A percentile compares a stretch with the other conserved stretches of the same genome.
phyloP scores from a whole-genome alignment of 2,888 invertebrate species.

The Chaetogeoica ovagalla region DNA sequence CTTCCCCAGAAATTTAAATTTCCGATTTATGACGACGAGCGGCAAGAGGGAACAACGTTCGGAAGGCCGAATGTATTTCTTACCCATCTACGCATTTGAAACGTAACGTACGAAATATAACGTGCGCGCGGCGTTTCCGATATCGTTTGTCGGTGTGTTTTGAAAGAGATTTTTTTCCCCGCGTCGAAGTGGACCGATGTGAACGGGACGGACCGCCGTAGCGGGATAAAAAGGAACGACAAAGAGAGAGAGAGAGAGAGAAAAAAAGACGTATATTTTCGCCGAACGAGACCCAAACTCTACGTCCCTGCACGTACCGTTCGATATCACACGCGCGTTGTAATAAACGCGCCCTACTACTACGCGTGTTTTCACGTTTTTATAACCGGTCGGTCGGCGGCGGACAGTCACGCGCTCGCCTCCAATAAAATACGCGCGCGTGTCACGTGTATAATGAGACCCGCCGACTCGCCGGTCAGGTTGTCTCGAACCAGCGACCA shows the following conservation, averaged over 20 bases:
- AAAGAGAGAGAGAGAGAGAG: neutral
- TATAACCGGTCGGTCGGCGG: too few relatives aligned
- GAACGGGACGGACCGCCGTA: constrained; percentile 25
- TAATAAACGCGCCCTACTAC: too few relatives aligned
- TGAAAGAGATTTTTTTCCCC: neutral
- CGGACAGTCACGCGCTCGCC: too few relatives aligned
- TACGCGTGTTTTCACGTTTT: too few relatives aligned
- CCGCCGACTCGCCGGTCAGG: too few relatives aligned
- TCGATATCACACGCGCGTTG: too few relatives aligned
- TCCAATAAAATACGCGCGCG: too few relatives aligned
- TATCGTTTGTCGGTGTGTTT: neutral
- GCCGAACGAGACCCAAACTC: too few relatives aligned
- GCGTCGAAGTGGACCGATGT: constrained; percentile 24
- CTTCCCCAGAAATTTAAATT: constrained; percentile 1
- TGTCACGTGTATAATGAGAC: too few relatives aligned
- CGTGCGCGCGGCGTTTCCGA: neutral
- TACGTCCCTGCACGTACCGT: neutral
- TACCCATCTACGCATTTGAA: too few relatives aligned
- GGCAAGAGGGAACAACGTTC: neutral
- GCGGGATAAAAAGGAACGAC: neutral
- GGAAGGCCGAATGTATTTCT: constrained; percentile 25
- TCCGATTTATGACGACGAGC: constrained; percentile 3
- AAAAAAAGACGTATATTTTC: neutral
- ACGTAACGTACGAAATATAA: neutral
- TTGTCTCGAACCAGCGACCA: too few relatives aligned